phyloP scores from a whole-genome alignment of 2,888 invertebrate species.

The Microchrysa polita region DNA sequence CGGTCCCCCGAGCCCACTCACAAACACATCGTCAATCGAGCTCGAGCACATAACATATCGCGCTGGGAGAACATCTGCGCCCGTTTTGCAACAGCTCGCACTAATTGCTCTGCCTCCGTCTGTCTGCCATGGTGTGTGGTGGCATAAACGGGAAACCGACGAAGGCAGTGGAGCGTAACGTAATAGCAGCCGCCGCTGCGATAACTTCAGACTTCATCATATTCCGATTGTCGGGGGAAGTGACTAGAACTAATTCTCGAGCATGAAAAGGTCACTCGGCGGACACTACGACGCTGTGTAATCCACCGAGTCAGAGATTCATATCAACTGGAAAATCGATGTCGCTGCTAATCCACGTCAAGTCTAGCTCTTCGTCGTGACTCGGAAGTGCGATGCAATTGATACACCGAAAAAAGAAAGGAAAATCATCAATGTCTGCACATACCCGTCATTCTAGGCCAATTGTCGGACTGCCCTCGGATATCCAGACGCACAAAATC shows the following conservation, averaged over 20 bases:
- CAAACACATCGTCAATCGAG: conserved; percentile 1
- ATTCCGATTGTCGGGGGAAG: background rate
- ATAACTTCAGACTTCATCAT: no score
- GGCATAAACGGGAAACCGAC: conserved; percentile 8
- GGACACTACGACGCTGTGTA: background rate
- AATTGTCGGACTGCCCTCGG: background rate
- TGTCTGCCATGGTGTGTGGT: conserved; percentile 22
- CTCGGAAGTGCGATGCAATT: no score
- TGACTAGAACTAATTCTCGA: conserved; percentile 9
- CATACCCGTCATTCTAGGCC: conserved; percentile 25
- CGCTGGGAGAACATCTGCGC: conserved; percentile 34
- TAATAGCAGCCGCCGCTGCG: no score
- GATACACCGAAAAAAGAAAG: conserved; percentile 11
- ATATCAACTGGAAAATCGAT: conserved; percentile 14
- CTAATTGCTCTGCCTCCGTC: conserved; percentile 1
- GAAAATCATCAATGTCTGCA: background rate
- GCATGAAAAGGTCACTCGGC: background rate
- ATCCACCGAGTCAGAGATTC: no score
- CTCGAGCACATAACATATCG: no score
- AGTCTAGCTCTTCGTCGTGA: no score
- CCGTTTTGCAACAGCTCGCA: background rate
- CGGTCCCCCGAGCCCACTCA: conserved; percentile 10
- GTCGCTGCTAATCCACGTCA: conserved; percentile 14
- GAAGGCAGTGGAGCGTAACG: background rate
- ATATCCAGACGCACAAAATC: background rate